Evolutionary conservation across 2,113 vertebrate genomes (phyloP).

Genomic region (Gobiocypris rarus): DNA sequence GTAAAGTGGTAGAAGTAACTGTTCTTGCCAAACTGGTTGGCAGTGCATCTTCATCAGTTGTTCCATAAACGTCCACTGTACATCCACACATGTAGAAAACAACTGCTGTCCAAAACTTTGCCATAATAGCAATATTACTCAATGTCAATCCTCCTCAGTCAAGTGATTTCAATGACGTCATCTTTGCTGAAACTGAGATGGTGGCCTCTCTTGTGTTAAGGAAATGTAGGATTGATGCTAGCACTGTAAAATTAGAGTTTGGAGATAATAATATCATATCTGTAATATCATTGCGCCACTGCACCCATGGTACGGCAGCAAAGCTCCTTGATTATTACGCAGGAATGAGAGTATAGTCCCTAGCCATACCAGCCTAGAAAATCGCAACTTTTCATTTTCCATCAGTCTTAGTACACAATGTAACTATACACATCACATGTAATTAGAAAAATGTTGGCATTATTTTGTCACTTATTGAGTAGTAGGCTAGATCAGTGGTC

Average conservation of each 20-base stretch:
- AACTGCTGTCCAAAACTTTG: conserved; percentile 43
- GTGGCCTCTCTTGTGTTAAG: background rate
- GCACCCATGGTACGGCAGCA: too few relatives aligned
- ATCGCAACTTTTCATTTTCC: too few relatives aligned
- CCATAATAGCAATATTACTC: conserved; percentile 32
- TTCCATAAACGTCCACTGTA: background rate
- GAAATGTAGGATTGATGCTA: background rate
- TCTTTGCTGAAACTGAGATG: background rate
- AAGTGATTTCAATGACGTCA: background rate
- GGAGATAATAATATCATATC: too few relatives aligned
- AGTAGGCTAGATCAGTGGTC: too few relatives aligned
- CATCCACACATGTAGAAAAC: conserved; percentile 33
- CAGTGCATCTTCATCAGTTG: conserved; percentile 21
- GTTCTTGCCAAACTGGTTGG: background rate
- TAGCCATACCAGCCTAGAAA: too few relatives aligned
- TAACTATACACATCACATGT: too few relatives aligned
- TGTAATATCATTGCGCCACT: too few relatives aligned
- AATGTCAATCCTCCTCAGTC: background rate
- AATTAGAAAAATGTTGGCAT: too few relatives aligned
- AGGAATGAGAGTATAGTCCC: too few relatives aligned
- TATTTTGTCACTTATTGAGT: too few relatives aligned
- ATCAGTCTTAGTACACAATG: too few relatives aligned
- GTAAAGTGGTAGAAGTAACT: conserved; percentile 15
- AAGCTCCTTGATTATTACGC: too few relatives aligned
- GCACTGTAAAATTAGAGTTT: conserved; percentile 1